Base-by-base conservation (phyloP, 2,888 invertebrate species). In the Neoitamus cyanurus region DNA sequence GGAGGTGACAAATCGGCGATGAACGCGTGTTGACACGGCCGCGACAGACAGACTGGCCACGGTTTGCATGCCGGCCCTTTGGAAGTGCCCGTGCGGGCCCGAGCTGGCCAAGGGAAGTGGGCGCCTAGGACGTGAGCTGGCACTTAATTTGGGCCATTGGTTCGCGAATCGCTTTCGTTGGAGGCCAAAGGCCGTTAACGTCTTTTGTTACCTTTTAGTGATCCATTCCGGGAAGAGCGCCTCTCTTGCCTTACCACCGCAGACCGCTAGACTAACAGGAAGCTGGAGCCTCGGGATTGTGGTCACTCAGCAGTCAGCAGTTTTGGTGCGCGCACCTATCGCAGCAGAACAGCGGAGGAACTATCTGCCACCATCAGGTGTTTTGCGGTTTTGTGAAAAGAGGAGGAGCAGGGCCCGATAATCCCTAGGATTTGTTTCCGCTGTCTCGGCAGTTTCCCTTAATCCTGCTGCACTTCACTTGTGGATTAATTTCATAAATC, bases 391-490 rank as follows among this genome's bases (percentile, higher is more conserved):
- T 20, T 28, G 58, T n/a, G 68, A 20, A 25, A 69, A 7, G 48
- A 6, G 3, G n/a, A 34, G 5, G 37, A 25, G 25, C 30, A 34
- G 42, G 1, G 20, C 68, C 15, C 20, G 31, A 80, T 58, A 58
- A 80, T 80, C 68, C 80, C 58, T 11, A 25, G 80, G 77, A 77
- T 37, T 58, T 80, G 80, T 68, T 34, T 46, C 36, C 28, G 58
- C 80, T 58, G 80, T 58, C 80, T 36, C 48, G 58, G 20, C 48
- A 80, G 20, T 58, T 68, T 48, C 80, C 20, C 48, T n/a, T 80
- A 80, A 58, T 68, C 68, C 80, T n/a, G 42, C 20, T 80, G 80
- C 80, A 80, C 80, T 80, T 80, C 80, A 80, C 58, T 80, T 73
- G 28, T 20, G 80, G 58, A 80, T 80, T 48, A 80, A 34, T 80